These are phyloP conservation scores for Paradoxurus hermaphroditus DNA, from an alignment of 2,113 vertebrate genomes.

Conservation along the genomic window DNA sequence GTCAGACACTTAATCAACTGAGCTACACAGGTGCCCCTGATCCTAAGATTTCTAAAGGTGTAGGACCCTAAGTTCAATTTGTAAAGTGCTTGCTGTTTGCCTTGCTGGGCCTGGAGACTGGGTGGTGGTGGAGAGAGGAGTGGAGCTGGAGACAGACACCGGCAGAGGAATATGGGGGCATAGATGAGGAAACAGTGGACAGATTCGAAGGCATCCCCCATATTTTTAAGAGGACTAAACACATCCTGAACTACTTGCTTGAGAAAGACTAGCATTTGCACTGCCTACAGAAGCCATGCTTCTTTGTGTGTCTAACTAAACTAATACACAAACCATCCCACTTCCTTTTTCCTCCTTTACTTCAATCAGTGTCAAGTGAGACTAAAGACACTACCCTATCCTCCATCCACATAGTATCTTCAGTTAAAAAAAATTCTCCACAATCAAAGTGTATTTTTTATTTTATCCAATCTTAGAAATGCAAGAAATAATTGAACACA, in stretches of 20 bases:
- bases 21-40: too few species aligned
- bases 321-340: background rate
- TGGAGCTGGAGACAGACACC: rapidly evolving
- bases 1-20: too few species aligned
- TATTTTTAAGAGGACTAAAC: background rate
- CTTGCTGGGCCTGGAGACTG: background rate
- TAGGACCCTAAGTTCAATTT: background rate
- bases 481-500: background rate
- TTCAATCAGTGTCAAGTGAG: background rate
- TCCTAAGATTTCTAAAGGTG: background rate
- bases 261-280: background rate
- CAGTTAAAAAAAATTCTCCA: background rate
- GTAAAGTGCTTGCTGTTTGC: background rate
- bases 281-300: background rate
- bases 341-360: background rate
- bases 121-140: background rate
- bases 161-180: rapidly evolving
- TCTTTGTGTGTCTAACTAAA: background rate
- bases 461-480: slow-evolving; percentile 31
- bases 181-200: background rate
- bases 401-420: background rate
- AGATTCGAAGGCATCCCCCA: background rate
- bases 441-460: background rate
- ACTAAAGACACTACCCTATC: background rate
- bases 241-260: background rate